These are phyloP conservation scores for Alexandromys fortis DNA, from an alignment of 2,113 vertebrate genomes.

Conservation along the genomic window DNA sequence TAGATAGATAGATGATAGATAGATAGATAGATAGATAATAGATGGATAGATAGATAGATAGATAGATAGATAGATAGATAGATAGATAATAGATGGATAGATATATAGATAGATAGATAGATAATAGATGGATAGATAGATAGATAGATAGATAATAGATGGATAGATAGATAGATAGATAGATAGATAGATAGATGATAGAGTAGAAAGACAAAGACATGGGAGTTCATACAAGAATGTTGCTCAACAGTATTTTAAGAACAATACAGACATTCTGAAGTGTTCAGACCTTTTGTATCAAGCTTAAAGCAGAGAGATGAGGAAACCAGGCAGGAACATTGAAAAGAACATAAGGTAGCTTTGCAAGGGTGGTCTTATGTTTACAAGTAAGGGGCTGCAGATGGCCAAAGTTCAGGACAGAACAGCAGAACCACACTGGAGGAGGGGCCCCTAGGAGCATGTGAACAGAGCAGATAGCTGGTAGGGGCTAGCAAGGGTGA, in stretches of 20 bases:
- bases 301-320: slow-evolving; percentile 7
- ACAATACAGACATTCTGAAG: background rate
- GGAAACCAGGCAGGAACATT: background rate
- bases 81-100: too few species aligned
- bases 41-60: too few species aligned
- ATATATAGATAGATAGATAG: too few species aligned
- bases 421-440: background rate
- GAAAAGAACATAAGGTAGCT: background rate
- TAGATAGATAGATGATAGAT: background rate
- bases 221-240: background rate
- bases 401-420: background rate
- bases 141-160: too few species aligned
- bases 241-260: background rate
- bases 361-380: background rate
- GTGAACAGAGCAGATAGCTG: background rate
- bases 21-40: too few species aligned
- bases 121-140: background rate
- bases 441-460: background rate
- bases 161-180: background rate
- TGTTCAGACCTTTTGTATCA: background rate
- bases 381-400: background rate
- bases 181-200: too few species aligned
- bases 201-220: background rate
- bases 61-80: too few species aligned
- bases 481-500: rapidly evolving